Percentiles rank a stretch among this genome's conserved stretches.
These are phyloP conservation scores for Cathartes aura DNA, from an alignment of 2,113 vertebrate genomes.

Conservation along the genomic window DNA sequence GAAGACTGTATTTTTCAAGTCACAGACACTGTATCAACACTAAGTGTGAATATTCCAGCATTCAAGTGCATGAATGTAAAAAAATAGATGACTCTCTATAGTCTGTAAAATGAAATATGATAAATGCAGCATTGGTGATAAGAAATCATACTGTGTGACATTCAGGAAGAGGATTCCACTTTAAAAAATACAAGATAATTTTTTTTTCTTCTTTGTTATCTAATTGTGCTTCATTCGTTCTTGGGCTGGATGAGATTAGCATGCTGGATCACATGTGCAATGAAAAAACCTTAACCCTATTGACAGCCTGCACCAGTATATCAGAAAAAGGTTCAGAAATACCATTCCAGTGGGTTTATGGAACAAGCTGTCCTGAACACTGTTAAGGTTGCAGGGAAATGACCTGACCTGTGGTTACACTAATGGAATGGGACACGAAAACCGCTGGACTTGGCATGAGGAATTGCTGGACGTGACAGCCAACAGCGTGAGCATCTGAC, in stretches of 20 bases:
- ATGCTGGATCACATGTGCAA: not conserved
- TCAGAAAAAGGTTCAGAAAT: not conserved
- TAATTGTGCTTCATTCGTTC: not conserved
- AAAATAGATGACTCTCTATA: not conserved
- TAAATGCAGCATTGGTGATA: not conserved
- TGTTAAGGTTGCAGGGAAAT: not conserved
- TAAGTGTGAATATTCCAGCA: not conserved
- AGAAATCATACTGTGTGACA: not conserved
- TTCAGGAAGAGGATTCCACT: not conserved
- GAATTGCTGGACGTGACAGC: not conserved
- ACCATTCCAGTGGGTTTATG: not conserved
- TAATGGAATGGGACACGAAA: rapidly evolving
- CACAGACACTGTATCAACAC: not conserved
- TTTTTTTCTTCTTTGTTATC: not conserved
- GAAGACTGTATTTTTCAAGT: not conserved
- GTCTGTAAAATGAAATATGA: not conserved
- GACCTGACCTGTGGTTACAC: too few relatives aligned
- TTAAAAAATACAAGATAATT: not conserved
- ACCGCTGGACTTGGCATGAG: not conserved
- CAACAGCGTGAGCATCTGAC: rapidly evolving
- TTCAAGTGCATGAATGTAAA: not conserved
- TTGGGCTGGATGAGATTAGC: not conserved
- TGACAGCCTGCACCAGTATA: not conserved
- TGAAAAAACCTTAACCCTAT: not conserved
- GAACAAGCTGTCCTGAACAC: not conserved